Percentiles rank a stretch among this genome's conserved stretches.
Conservation (phyloP, 2,797 vertebrate genomes). For the Selene dorsalis region DNA sequence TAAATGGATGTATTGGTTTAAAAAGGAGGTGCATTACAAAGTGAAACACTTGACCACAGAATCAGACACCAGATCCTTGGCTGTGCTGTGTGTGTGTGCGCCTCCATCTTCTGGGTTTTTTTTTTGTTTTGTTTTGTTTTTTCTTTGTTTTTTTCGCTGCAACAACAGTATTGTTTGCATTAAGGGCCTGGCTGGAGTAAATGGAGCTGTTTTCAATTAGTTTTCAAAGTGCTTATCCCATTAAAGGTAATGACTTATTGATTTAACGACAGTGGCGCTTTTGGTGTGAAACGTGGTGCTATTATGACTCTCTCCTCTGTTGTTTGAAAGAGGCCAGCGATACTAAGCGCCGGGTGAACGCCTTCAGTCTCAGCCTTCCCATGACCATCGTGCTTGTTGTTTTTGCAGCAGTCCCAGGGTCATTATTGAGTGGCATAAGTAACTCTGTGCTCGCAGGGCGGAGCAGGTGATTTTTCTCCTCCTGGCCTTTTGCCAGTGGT, state of each 20-base stretch:
- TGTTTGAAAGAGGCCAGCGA: slow-evolving; percentile 67
- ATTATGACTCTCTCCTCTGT: slow-evolving; percentile 85
- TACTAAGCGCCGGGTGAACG: slow-evolving; percentile 51
- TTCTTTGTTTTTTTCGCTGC: slow-evolving; percentile 71
- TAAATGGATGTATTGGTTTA: slow-evolving; percentile 42
- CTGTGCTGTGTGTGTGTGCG: slow-evolving; percentile 43
- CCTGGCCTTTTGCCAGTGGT: slow-evolving; percentile 72
- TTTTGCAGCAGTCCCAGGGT: slow-evolving; percentile 57
- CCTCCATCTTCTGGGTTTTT: slow-evolving; percentile 32
- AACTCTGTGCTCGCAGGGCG: slow-evolving; percentile 64
- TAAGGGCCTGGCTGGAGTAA: slow-evolving; percentile 90
- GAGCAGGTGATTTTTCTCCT: slow-evolving; percentile 70
- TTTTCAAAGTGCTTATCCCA: slow-evolving; percentile 99
- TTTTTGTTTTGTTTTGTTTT: slow-evolving; percentile 1
- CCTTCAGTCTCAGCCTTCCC: slow-evolving; percentile 53
- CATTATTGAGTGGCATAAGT: slow-evolving; percentile 76
- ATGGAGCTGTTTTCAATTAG: slow-evolving; percentile 99
- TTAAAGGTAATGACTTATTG: slow-evolving; percentile 99
- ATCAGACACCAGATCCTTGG: slow-evolving; percentile 55
- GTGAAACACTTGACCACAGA: slow-evolving; percentile 71
- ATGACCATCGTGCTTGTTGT: slow-evolving; percentile 49
- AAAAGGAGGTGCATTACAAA: slow-evolving; percentile 48
- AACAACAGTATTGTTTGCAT: slow-evolving; percentile 89
- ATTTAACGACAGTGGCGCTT: slow-evolving; percentile 97
- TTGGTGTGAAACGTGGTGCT: slow-evolving; percentile 92